Base-by-base conservation (phyloP, 2,888 invertebrate species). In the Andrena trimmerana region DNA sequence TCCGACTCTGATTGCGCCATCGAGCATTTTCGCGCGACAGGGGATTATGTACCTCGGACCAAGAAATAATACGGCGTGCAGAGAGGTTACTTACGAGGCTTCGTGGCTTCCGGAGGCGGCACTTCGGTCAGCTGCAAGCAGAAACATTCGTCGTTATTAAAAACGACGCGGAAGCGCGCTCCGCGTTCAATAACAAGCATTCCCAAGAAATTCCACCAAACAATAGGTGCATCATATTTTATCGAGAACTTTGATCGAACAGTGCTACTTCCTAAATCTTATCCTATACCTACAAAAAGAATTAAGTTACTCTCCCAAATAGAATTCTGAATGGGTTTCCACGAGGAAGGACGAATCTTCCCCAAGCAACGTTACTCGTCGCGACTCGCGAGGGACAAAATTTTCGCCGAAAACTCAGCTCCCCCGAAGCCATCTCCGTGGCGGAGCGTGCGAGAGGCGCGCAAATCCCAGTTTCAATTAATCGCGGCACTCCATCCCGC, bases 91-190 rank as follows among this genome's bases (percentile, higher is more conserved):
- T 95, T 92, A 95, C 95, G 94, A 89, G 94, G 94, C 84, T 94
- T 93, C 78, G 92, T 86, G 78, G 93, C 88, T 88, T 94, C 93
- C 85, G 91, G 89, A 85, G 93, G 91, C 71, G 94, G 89, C 78
- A 93, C 92, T 90, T 94, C 94, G 82, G 94, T 93, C 90, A 94
- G 90, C 94, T 95, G 94, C 29, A 94, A 94, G 82, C 67, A 88
- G 33, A 80, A 54, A 78, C 16, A 67, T 74, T 62, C 31, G 29
- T 74, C 52, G 27, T 27, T 24, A 36, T 33, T 52, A 50, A 57
- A 57, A 8, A 20, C 20, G 13, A 13, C 13, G 42, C 42, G 13
- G 42, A 42, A 42, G 42, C 13, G 42, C 4, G 4, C 42, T 36
- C 3, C 13, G 42, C 42, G 13, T 13, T 42, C 42, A 13, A 13